Evolutionary conservation across 2,113 vertebrate genomes (phyloP).

Genomic region (Coptodon bakossiorum): DNA sequence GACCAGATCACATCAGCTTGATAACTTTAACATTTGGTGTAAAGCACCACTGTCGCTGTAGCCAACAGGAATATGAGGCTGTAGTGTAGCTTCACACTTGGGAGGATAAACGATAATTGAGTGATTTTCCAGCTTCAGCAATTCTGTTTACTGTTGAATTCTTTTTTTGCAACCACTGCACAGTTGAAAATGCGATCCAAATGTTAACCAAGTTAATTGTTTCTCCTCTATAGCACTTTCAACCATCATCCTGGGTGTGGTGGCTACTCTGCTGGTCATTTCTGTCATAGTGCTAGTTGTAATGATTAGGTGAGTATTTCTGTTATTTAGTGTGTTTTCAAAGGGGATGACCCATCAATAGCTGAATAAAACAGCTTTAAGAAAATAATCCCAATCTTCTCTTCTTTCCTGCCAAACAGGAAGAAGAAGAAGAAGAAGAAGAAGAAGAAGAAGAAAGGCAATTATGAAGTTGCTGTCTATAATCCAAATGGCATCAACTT

Average conservation of each 20-base stretch:
- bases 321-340: not conserved
- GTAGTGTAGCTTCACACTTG: not conserved
- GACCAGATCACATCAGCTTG: not conserved
- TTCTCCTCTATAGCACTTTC: constrained; percentile 64
- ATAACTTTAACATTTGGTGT: not conserved
- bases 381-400: not conserved
- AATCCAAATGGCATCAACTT: constrained; percentile 74
- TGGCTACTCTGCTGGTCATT: constrained; percentile 58
- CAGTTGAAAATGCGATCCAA: not conserved
- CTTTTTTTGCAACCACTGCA: not conserved
- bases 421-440: constrained; percentile 40
- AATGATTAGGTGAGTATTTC: constrained; percentile 76
- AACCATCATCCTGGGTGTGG: constrained; percentile 62
- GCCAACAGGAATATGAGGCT: not conserved
- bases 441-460: constrained; percentile 36
- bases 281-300: constrained; percentile 52
- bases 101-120: accelerated
- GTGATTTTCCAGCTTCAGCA: not conserved
- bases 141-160: not conserved
- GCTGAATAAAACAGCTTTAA: not conserved
- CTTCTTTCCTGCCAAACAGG: constrained; percentile 52
- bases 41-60: not conserved
- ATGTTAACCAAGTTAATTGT: not conserved
- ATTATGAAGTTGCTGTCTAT: constrained; percentile 75
- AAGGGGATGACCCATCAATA: not conserved